These are phyloP conservation scores for Lacerta agilis DNA, from an alignment of 2,797 vertebrate genomes.

Conservation along the genomic window DNA sequence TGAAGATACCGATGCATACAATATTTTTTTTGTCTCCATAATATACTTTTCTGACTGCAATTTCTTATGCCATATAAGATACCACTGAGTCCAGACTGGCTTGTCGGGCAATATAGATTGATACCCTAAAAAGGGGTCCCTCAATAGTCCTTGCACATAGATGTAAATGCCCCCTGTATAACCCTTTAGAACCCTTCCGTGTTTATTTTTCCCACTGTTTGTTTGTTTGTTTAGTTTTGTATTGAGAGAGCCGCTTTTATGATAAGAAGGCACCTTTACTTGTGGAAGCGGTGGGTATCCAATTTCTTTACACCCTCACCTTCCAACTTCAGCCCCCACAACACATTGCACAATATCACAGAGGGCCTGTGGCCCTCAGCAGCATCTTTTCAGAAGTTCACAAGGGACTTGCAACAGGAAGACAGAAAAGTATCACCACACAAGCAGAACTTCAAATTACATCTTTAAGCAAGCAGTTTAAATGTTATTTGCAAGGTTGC, in stretches of 20 bases:
- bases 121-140: not conserved
- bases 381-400: not conserved
- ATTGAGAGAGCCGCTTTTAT: not conserved
- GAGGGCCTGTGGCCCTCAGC: not conserved
- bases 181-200: not conserved
- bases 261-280: not conserved
- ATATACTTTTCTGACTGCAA: not conserved
- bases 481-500: not conserved
- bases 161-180: not conserved
- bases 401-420: not conserved
- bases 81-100: not conserved
- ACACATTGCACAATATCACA: not conserved
- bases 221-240: not conserved
- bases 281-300: too few species aligned
- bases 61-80: not conserved
- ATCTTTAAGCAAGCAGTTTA: not conserved
- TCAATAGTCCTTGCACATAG: not conserved
- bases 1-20: not conserved
- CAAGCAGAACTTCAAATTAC: not conserved
- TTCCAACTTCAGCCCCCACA: not conserved
- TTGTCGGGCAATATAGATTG: not conserved
- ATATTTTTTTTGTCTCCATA: not conserved
- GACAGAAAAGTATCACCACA: not conserved
- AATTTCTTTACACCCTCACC: not conserved
- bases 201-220: not conserved